Evolutionary conservation across 2,797 vertebrate genomes (phyloP), one percentile per base, ranked within the genome.

Genomic region (Cryptoprocta ferox): DNA sequence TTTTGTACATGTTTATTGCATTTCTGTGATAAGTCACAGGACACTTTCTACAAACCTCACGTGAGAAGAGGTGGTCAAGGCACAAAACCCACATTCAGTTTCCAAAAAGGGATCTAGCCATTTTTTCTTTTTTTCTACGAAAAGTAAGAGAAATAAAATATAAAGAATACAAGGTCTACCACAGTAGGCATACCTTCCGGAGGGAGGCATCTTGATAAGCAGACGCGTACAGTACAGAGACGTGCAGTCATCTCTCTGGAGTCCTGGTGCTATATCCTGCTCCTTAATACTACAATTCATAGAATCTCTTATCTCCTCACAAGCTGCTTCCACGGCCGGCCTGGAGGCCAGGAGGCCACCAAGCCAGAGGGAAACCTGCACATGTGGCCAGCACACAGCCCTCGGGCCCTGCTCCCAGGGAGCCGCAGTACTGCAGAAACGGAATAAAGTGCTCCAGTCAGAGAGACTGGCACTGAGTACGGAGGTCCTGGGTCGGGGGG

Each of bases 41-140:
- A 94, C 81, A 94, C 88, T 97, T 87, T 97, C 94, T 86, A 97
- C 5, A 42, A 94, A 97, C 92, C 96, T 98, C 84, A 53, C 14
- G 18, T 65, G 56, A 96, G 88, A 73, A 96, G 94, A 97, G 97
- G 93, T 37, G 94, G 78, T 97, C 94, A 98, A 98, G 98, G 98
- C 98, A 98, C 97, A 70, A 98, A 98, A 98, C 92, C 96, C 92
- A 81, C 95, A 97, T 91, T 39, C 56, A 79, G 39, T 94, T 90
- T 94, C 93, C 86, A 95, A 85, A 91, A 94, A 97, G 78, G 92
- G 93, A 93, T 50, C 71, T 89, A 93, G 78, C 70, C 89, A 26
- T 56, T 68, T 88, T 89, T 30, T 50, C 19, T 39, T 37, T 35
- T 73, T 75, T 45, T n/a, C 76, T 97, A 91, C 5, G 81, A 92